Percentiles rank a stretch among this genome's conserved stretches.
Evolutionary conservation across 2,797 vertebrate genomes (phyloP).

Genomic region (Oreortyx pictus): DNA sequence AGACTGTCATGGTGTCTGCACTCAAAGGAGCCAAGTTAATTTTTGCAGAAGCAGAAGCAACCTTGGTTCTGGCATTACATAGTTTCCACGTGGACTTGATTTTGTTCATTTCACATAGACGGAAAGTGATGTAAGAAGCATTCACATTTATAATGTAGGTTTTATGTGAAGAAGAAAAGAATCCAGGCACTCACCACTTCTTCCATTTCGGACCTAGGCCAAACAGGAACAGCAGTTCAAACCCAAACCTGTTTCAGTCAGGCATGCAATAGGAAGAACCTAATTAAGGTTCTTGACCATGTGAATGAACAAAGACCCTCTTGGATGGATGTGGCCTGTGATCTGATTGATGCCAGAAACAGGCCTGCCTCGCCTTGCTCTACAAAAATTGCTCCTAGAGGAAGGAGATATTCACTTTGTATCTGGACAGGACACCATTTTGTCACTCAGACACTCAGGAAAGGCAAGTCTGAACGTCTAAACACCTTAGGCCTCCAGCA

Average conservation of each 20-base stretch:
- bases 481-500: accelerated
- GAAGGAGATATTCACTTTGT: background rate
- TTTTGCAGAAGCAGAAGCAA: background rate
- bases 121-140: background rate
- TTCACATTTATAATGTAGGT: accelerated
- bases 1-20: background rate
- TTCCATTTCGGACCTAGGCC: background rate
- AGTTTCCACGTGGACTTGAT: background rate
- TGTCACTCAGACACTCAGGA: background rate
- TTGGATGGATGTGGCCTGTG: background rate
- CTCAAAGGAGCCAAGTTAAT: background rate
- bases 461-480: background rate
- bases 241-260: background rate
- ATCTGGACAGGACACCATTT: background rate
- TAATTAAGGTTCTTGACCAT: background rate
- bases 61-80: accelerated
- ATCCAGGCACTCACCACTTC: background rate
- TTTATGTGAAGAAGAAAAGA: background rate
- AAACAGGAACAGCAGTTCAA: background rate
- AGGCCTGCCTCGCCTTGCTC: background rate
- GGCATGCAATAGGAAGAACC: background rate
- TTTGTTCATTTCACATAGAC: background rate
- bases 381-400: background rate
- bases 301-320: background rate
- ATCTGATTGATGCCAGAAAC: background rate